These are phyloP conservation scores for Neopelma chrysocephalum DNA, from an alignment of 2,797 vertebrate genomes.

Conservation along the genomic window DNA sequence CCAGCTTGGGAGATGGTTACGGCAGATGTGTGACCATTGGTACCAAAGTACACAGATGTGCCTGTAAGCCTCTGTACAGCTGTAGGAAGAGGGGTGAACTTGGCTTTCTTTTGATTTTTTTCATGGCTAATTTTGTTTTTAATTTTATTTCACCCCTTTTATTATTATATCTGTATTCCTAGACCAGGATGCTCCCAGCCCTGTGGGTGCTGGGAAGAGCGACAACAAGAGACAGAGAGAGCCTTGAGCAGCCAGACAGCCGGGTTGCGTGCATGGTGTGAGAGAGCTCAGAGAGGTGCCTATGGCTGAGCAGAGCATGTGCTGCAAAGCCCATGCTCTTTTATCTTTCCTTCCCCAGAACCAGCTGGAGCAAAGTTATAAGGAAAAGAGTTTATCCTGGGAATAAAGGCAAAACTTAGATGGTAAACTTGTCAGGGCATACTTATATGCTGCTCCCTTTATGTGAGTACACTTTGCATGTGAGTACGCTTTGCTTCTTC, in stretches of 20 bases:
- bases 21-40: not conserved
- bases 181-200: not conserved
- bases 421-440: slow-evolving; percentile 29
- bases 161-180: not conserved
- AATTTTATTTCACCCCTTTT: not conserved
- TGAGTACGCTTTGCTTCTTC: not conserved
- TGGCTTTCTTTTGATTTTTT: not conserved
- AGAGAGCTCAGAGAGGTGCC: not conserved
- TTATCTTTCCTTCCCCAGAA: not conserved
- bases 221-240: not conserved
- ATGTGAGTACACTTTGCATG: not conserved
- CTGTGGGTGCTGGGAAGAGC: rapidly evolving
- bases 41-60: not conserved
- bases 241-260: not conserved
- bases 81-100: not conserved
- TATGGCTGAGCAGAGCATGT: not conserved
- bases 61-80: not conserved
- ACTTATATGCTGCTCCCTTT: not conserved
- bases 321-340: not conserved
- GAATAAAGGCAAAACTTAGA: not conserved
- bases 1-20: not conserved
- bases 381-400: not conserved
- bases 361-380: not conserved
- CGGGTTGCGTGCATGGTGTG: not conserved
- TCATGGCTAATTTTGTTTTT: not conserved